Evolutionary conservation across 2,113 vertebrate genomes (phyloP).

Genomic region (Scopus umbretta): DNA sequence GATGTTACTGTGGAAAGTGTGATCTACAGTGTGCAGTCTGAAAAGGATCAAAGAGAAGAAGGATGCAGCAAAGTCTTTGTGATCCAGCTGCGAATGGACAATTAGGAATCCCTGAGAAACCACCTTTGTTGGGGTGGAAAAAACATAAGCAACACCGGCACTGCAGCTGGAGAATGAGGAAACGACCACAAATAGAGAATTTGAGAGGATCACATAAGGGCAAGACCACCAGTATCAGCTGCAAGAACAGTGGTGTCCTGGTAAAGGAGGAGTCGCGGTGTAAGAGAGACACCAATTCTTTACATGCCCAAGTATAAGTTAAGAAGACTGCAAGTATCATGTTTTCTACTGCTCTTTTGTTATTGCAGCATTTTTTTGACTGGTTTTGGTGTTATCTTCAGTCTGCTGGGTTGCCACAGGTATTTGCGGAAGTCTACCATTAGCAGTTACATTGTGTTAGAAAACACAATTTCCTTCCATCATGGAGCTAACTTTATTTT

Average conservation of each 20-base stretch:
- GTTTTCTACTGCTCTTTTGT: background rate
- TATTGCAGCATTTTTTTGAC: background rate
- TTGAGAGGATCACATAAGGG: background rate
- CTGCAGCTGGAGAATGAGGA: background rate
- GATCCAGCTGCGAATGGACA: background rate
- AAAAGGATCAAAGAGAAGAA: background rate
- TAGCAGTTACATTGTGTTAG: background rate
- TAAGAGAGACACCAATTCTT: background rate
- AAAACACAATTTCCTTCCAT: background rate
- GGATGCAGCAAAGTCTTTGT: background rate
- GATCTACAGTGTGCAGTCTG: background rate
- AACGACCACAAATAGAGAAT: background rate
- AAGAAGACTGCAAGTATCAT: background rate
- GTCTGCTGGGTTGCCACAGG: background rate
- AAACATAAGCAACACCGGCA: background rate
- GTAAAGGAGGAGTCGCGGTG: rapidly evolving
- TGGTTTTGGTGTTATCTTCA: background rate
- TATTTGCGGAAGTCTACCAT: background rate
- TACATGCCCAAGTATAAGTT: background rate
- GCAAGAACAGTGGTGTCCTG: background rate
- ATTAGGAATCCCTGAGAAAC: background rate
- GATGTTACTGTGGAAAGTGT: background rate
- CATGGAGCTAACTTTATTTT: background rate
- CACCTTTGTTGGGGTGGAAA: background rate
- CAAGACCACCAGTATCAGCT: background rate